Evolutionary conservation across 1,140 invertebrate genomes (phyloP).

Genomic region (Diachasma alloeum): DNA sequence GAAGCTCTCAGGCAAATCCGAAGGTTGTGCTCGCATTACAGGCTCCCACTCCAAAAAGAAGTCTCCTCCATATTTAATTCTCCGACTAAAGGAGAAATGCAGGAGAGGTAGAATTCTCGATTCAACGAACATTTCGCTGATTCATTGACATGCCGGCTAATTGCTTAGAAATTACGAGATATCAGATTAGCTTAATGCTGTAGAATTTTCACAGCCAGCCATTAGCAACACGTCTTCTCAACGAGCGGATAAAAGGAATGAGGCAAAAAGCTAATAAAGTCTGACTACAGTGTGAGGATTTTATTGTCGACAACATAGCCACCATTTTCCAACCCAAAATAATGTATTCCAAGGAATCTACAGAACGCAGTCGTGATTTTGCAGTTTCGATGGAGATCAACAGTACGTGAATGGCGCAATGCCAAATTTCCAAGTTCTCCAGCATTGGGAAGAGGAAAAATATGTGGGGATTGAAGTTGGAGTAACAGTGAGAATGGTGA

Average conservation of each 20-base stretch:
- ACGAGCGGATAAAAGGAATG: not conserved
- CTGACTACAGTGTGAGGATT: no score
- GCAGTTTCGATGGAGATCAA: constrained; percentile 11
- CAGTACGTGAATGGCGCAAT: not conserved
- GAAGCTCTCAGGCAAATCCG: not conserved
- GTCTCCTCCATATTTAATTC: not conserved
- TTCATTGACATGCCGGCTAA: no score
- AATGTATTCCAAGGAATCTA: not conserved
- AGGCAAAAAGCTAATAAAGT: not conserved
- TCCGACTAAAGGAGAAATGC: not conserved
- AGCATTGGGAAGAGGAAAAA: not conserved
- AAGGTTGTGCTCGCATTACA: not conserved
- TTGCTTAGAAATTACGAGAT: no score
- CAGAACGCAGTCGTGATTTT: not conserved
- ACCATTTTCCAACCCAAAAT: not conserved
- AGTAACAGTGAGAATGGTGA: not conserved
- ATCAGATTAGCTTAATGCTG: not conserved
- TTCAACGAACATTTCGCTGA: not conserved
- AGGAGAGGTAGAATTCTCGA: not conserved
- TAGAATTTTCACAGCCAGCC: not conserved
- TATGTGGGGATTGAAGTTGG: not conserved
- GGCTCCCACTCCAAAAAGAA: not conserved
- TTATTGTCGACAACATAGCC: no score
- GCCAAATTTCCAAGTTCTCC: not conserved
- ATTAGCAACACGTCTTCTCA: not conserved